Base-by-base conservation (phyloP, 1,140 invertebrate species). In the Carposina sasakii region DNA sequence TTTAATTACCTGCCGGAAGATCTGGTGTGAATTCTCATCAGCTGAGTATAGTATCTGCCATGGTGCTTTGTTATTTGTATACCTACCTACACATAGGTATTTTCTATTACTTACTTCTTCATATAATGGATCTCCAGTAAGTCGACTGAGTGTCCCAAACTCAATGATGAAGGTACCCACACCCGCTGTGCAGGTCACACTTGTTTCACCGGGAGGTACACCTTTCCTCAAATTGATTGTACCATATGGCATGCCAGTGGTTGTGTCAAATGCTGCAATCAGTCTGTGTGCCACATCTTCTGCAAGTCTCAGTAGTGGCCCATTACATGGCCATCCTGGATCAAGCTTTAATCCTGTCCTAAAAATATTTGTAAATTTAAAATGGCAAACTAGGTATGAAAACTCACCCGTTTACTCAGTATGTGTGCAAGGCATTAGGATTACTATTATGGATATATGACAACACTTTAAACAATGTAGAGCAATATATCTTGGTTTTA, bases 241-340 rank as follows among this genome's bases (percentile, higher is more conserved):
- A 13, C 98, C 98, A 87, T 98, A 99, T 0, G 98, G 98, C 98
- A 99, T 99, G 1, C 98, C 97, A 17, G 95, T 96, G 10, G 89
- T 90, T 0, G 94, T 96, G 65, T 96, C 92, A 84, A 97, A 97
- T 3, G 95, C 95, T 15, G 94, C 92, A 34, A 99, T 88, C 3
- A 99, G 77, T 71, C 95, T 90, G 56, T 94, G 86, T 3, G 95
- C 97, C 30, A 98, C 95, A 86, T 97, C 94, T 85, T 99, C 97
- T 1, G 98, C 98, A 48, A 99, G 82, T 17, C 93, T 85, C 1
- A 99, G 81, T 0, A 99, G 76, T 1, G 98, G 97, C 0, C 98
- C 98, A 81, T 94, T 93, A 74, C 98, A 99, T 2, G 98, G 98
- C 97, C 97, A 99, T 0, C 97, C 97, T 15, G 92, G 90, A 73